Evolutionary conservation across 2,113 vertebrate species (phyloP).

Genomic region (Anser cygnoides): DNA sequence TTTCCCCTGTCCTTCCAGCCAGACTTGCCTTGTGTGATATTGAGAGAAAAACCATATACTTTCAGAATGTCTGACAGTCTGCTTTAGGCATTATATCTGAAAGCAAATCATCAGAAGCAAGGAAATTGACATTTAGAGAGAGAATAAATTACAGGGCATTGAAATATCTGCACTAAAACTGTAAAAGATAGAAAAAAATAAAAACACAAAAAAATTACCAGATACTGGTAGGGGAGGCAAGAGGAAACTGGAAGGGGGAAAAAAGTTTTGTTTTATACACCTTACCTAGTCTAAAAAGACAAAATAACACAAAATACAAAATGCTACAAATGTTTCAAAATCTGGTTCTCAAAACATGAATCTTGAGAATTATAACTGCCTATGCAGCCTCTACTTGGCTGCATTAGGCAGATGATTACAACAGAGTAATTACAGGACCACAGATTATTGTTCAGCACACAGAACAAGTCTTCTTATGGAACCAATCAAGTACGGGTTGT

Average conservation of each 20-base stretch:
- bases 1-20: slow-evolving; percentile 39
- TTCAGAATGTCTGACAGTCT: slow-evolving; percentile 46
- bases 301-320: neutral
- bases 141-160: slow-evolving; percentile 64
- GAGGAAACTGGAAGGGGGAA: neutral
- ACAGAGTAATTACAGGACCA: fast-evolving
- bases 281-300: neutral
- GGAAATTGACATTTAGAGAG: slow-evolving; percentile 58
- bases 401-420: neutral
- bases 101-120: slow-evolving; percentile 58
- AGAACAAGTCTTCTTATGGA: neutral
- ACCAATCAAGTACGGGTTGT: fast-evolving
- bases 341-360: neutral
- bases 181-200: slow-evolving; percentile 30
- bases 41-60: slow-evolving; percentile 30
- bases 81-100: slow-evolving; percentile 60
- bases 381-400: neutral
- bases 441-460: neutral
- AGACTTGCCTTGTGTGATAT: slow-evolving; percentile 22
- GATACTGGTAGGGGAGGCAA: neutral
- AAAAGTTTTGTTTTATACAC: neutral
- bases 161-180: slow-evolving; percentile 47
- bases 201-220: neutral
- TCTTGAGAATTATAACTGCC: neutral
- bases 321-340: neutral